phyloP scores from a whole-genome alignment of 2,888 invertebrate species.

The Meliscaeva auricollis region DNA sequence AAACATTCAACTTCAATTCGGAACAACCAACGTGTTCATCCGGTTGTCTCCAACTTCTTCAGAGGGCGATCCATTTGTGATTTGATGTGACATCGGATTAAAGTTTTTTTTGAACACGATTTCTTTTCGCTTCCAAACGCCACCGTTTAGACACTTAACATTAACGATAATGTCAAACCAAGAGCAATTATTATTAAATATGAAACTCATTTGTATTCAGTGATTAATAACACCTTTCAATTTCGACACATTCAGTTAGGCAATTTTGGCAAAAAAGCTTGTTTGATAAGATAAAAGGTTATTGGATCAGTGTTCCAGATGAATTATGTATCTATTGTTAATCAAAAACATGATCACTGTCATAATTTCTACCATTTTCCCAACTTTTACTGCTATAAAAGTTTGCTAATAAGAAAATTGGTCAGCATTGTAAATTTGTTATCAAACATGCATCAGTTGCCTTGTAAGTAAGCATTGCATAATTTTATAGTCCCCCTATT shows the following conservation, averaged over 20 bases:
- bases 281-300: not conserved
- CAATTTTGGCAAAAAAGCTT: not conserved
- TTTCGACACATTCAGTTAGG: not conserved
- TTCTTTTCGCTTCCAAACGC: not conserved
- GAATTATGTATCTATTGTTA: no score
- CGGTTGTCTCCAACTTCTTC: not conserved
- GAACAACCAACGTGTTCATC: not conserved
- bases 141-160: not conserved
- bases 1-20: not conserved
- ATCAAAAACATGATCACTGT: no score
- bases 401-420: no score
- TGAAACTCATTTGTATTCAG: not conserved
- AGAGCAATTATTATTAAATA: not conserved
- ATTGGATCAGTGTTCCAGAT: no score
- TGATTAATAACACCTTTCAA: not conserved
- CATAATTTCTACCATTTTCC: no score
- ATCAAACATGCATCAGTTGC: not conserved
- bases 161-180: not conserved
- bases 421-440: no score
- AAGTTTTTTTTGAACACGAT: not conserved
- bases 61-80: not conserved
- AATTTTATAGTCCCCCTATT: no score
- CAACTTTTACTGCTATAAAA: no score
- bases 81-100: conserved; percentile 4
- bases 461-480: not conserved